Conservation (phyloP, 2,797 vertebrate species). For the Pitangus sulphuratus region DNA sequence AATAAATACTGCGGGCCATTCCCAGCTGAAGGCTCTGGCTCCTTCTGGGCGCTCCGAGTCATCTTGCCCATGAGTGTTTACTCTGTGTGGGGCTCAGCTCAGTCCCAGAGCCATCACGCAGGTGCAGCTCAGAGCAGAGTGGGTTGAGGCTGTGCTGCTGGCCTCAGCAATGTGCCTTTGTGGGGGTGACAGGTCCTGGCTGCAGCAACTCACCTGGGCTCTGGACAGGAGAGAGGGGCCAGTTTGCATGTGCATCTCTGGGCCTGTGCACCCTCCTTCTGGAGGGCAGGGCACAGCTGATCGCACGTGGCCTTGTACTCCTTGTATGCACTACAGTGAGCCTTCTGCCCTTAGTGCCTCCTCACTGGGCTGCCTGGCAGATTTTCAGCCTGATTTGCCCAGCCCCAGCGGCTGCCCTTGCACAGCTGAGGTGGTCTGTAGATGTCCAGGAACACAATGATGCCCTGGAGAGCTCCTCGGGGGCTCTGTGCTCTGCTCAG, state of each 20-base stretch:
- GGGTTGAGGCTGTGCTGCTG: conserved; percentile 25
- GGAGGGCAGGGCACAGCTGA: neutral
- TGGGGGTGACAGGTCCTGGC: conserved; percentile 33
- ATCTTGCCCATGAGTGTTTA: conserved; percentile 61
- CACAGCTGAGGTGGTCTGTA: neutral
- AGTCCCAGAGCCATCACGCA: neutral
- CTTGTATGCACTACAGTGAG: conserved; percentile 33
- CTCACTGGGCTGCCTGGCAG: neutral
- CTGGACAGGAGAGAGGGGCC: neutral
- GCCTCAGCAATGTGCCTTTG: conserved; percentile 72
- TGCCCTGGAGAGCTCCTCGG: neutral
- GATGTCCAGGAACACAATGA: neutral
- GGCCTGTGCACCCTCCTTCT: neutral
- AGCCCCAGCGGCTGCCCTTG: neutral
- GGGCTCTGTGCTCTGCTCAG: neutral
- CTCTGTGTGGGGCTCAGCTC: neutral
- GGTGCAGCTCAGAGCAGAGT: neutral
- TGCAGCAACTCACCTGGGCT: neutral
- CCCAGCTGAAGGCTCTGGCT: conserved; percentile 43
- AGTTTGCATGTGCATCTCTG: neutral
- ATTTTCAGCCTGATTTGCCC: neutral
- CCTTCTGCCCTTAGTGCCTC: conserved; percentile 54
- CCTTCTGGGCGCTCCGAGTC: conserved; percentile 29
- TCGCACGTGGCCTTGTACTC: neutral
- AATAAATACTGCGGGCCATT: conserved; percentile 42